Percentiles rank a stretch among this genome's conserved stretches.
Evolutionary conservation across 2,888 invertebrate genomes (phyloP).

Genomic region (Pseudeuparius sepicola): DNA sequence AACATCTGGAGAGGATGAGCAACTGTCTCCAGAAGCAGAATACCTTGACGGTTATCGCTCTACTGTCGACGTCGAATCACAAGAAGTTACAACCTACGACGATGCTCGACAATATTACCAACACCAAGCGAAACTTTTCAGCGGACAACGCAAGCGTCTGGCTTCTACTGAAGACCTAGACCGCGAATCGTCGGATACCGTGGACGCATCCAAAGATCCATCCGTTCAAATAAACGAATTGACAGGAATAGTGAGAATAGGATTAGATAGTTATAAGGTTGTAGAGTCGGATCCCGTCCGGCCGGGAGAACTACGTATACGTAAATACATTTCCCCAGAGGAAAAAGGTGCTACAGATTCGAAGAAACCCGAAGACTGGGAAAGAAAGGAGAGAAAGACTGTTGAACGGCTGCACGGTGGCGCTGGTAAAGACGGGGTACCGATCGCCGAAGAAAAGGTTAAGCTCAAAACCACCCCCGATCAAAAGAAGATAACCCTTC

Average conservation of each 20-base stretch:
- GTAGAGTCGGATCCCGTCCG: conserved; percentile 32
- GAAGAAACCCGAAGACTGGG: conserved; percentile 39
- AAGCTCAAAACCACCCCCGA: conserved; percentile 28
- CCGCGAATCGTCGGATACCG: conserved; percentile 29
- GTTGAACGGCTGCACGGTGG: conserved; percentile 40
- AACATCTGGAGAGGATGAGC: conserved; percentile 25
- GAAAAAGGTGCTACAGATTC: conserved; percentile 40
- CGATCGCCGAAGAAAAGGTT: conserved; percentile 27
- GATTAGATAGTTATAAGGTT: conserved; percentile 32
- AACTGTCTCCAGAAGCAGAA: conserved; percentile 17
- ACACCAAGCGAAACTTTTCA: conserved; percentile 34
- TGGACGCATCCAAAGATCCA: conserved; percentile 40
- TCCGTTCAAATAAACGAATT: conserved; percentile 30
- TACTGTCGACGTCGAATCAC: conserved; percentile 29
- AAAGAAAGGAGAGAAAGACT: conserved; percentile 35
- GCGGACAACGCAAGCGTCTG: conserved; percentile 35
- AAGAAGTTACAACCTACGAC: conserved; percentile 36
- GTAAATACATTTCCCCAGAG: conserved; percentile 33
- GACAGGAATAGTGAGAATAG: conserved; percentile 32
- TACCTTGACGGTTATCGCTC: conserved; percentile 16
- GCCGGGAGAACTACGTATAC: conserved; percentile 32
- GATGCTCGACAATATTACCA: conserved; percentile 36
- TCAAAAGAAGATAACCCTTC: conserved; percentile 18
- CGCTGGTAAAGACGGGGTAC: conserved; percentile 33
- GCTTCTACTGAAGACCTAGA: conserved; percentile 41